Evolutionary conservation across 1,140 invertebrate species (phyloP), one percentile per base, ranked within the genome.

Genomic region (Drosophila mojavensis): DNA sequence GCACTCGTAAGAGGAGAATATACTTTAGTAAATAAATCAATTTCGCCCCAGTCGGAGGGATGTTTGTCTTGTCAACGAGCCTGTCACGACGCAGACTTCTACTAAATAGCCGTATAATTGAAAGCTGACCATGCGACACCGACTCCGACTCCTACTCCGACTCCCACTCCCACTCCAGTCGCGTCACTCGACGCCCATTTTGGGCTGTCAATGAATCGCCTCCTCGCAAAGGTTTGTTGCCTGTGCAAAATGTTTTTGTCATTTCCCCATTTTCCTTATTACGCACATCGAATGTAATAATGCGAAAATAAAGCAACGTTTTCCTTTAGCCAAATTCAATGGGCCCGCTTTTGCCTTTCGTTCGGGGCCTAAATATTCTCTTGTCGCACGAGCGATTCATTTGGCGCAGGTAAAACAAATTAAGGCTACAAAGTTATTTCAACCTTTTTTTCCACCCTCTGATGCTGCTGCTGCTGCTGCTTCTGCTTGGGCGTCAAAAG

Each of bases 101-200:
- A 45, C 79, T 74, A 74, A 81, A 81, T 81, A 64, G 74, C 54
- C 79, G 41, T 78, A 65, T 82, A 82, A 82, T 82, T 81, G 79
- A 73, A 66, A 74, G 62, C 55, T 81, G 81, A 78, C 69, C 43
- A 39, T 58, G 13, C 56, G 47, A 45, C 73, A 77, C 53, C 43
- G 20, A 24, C 62, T 51, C 9, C 20, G 20, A 24, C 20, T 24
- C 20, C 20, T 24, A 3, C 20, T 24, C 20, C 20, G 3, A 24
- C 20, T 24, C 3, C 20, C 3, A 24, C 20, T 81, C 39, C 53
- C 61, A 24, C 62, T 51, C 11, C 20, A 50, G 59, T 66, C 76
- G 45, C 48, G 65, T 69, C 66, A 64, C 51, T 48, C 56, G 48
- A 51, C 39, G 66, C 62, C 63, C 59, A 55, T 26, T 36, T 59